phyloP scores from a whole-genome alignment of 2,113 vertebrate genomes.

The Notarius lentiginosus region DNA sequence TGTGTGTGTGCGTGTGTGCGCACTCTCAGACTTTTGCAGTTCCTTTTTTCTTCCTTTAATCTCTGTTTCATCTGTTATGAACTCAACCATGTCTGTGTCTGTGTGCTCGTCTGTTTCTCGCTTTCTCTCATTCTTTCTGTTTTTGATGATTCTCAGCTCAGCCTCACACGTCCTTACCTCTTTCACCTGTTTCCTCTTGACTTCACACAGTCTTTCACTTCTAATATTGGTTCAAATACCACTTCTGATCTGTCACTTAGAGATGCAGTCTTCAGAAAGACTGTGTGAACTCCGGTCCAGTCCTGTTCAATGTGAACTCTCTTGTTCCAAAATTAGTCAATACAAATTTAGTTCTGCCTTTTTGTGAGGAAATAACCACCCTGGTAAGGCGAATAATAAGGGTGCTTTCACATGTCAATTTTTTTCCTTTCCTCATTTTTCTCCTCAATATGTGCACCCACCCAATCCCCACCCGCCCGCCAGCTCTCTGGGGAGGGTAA shows the following conservation, averaged over 20 bases:
- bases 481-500: background rate
- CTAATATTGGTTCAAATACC: slow-evolving; percentile 37
- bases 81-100: background rate
- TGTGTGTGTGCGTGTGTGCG: background rate
- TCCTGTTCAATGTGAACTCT: background rate
- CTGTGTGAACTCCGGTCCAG: background rate
- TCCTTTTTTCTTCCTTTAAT: slow-evolving; percentile 39
- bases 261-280: slow-evolving; percentile 18
- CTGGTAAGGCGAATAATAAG: background rate
- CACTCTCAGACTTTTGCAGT: slow-evolving; percentile 50
- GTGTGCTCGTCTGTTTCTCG: background rate
- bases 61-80: background rate
- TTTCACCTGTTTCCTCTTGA: slow-evolving; percentile 59
- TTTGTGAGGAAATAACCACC: background rate
- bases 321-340: background rate
- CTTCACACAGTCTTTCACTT: slow-evolving; percentile 49
- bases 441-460: background rate
- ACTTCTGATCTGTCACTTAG: background rate
- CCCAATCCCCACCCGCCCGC: background rate
- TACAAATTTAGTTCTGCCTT: background rate
- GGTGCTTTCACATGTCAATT: background rate
- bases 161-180: slow-evolving; percentile 54
- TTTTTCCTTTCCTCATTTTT: background rate
- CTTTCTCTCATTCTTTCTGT: background rate
- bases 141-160: slow-evolving; percentile 59